Base-by-base conservation (phyloP, 2,888 invertebrate genomes). In the Erebia ligea region DNA sequence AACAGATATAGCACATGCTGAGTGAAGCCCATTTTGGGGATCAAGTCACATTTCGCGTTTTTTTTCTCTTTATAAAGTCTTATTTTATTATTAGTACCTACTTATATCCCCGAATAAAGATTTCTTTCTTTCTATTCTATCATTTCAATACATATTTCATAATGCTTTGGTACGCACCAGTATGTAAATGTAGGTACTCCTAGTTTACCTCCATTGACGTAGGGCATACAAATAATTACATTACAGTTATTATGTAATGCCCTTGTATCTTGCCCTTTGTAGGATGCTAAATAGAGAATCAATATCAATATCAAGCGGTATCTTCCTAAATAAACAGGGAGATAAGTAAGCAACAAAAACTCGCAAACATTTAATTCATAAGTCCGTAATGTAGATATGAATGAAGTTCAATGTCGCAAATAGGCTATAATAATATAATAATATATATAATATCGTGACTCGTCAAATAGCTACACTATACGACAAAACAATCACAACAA, bases 331-430 rank as follows among this genome's bases (percentile, higher is more conserved):
- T 54, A 17, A n/a, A 9, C 17, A 52, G 8, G 9, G 17, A 10
- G 11, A 19, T 19, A 17, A 2, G 11, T 9, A 2, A 42, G 10
- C 45, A 3, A 45, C 45, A 54, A 54, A 19, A 19, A 54, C 10
- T 54, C 17, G 17, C 3, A 54, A 54, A 54, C 52, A 50, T 50
- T 50, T 50, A n/a, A 45, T 50, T 25, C 59, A 48, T 48, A 40
- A 50, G 19, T 34, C 19, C 50, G 52, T 42, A 50, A 40, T 34
- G 42, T 68, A 19, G 10, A 5, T 45, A 58, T 58, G 58, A 59
- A 75, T 67, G 50, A 74, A 70, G 64, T 25, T 70, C 69, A 71
- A 64, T 71, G 65, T 63, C 52, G 68, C 42, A 68, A 69, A 66
- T 65, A 68, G 75, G 75, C 73, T n/a, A n/a, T n/a, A n/a, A n/a